Evolutionary conservation across 2,797 vertebrate genomes (phyloP).

Genomic region (Sternarchorhynchus goeldii): DNA sequence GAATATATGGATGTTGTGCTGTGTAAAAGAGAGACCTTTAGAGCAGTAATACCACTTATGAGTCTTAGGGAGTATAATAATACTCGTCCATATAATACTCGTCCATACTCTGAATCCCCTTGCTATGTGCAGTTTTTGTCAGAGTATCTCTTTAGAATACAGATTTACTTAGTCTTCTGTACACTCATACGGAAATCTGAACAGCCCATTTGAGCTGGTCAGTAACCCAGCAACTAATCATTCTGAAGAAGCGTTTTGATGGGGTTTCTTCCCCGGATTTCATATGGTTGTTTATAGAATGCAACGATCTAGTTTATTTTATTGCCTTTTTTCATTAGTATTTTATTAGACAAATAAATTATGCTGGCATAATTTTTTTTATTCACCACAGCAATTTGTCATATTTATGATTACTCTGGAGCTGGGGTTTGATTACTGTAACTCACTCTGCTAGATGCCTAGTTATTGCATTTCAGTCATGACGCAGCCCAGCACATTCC

Average conservation of each 20-base stretch:
- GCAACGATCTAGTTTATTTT: constrained; percentile 5
- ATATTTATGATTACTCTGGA: constrained; percentile 26
- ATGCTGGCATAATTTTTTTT: constrained; percentile 30
- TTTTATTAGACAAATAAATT: constrained; percentile 39
- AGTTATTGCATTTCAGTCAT: constrained; percentile 27
- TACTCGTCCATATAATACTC: not conserved
- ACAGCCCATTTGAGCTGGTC: constrained; percentile 1
- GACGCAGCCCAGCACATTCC: not conserved
- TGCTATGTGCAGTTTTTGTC: not conserved
- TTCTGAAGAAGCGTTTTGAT: constrained; percentile 5
- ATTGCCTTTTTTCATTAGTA: constrained; percentile 27
- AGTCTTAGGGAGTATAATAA: too few species aligned
- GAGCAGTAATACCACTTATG: too few species aligned
- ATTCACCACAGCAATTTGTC: constrained; percentile 40
- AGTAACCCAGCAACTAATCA: constrained; percentile 16
- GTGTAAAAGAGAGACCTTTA: too few species aligned
- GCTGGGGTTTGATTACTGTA: constrained; percentile 24
- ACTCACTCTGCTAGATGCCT: not conserved
- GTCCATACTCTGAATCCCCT: constrained; percentile 4
- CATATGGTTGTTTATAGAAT: constrained; percentile 18
- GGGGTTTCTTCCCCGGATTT: not conserved
- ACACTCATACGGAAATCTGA: not conserved
- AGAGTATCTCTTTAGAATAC: constrained; percentile 24
- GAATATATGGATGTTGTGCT: not conserved
- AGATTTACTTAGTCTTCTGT: constrained; percentile 24